Evolutionary conservation across 2,113 vertebrate genomes (phyloP), one percentile per base, ranked within the genome.

Genomic region (Macaca mulatta): DNA sequence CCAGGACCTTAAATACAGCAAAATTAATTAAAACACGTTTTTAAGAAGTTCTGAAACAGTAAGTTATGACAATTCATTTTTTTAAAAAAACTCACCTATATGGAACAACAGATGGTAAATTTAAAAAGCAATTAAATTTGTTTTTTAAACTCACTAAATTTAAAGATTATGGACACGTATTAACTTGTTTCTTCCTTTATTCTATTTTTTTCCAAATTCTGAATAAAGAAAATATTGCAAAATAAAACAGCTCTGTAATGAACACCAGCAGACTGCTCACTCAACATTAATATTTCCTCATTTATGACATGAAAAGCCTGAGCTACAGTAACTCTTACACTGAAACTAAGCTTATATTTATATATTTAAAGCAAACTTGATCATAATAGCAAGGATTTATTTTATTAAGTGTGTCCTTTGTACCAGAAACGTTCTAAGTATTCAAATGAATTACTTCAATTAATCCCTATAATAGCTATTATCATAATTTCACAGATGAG

Each of bases 1-100:
- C 11, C n/a, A 11, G 78, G 45, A 72, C 74, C 64, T 87, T 72
- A 79, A 57, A 35, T 64, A 64, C 25, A 94, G 55, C 11, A 85
- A 72, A 52, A 89, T 91, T 89, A 93, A 94, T 93, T 91, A 89
- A 97, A 95, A 74, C 69, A 61, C 22, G 69, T 48, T 95, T 90
- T 57, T 69, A 61, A 78, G 80, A 50, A 95, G 35, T 89, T 91
- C 77, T 14, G 61, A 74, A 75, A 69, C 59, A 78, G 23, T 80
- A 67, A 17, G n/a, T 50, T 79, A 91, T 88, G 32, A 86, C 2
- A 55, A 79, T 23, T 72, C 43, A 32, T 90, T 93, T 52, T 52
- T 93, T 52, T 0, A 1, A 2, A 55, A 55, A 7, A 55, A 20
- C 61, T 91, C 45, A 91, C 38, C n/a, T 96, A 59, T 80, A 13